Conservation (phyloP, 2,797 vertebrate species). For the Gymnothorax reevesii region DNA sequence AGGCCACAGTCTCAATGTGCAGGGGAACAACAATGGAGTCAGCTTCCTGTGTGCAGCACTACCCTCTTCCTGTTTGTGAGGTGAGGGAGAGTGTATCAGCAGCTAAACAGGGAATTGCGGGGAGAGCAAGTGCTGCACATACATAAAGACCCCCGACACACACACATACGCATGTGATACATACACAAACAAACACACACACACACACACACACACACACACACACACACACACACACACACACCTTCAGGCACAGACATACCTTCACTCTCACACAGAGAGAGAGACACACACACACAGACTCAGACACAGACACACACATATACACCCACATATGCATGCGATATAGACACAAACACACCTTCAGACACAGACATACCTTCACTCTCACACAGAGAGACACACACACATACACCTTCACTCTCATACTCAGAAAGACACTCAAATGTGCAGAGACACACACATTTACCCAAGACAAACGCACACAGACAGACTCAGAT, state of each 20-base stretch:
- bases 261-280: constrained; percentile 24
- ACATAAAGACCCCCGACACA: neutral
- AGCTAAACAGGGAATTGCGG: constrained; percentile 2
- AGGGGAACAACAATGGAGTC: constrained; percentile 55
- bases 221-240: neutral
- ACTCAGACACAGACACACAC: constrained; percentile 23
- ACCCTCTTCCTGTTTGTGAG: constrained; percentile 55
- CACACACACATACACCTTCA: constrained; percentile 23
- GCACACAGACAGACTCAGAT: neutral
- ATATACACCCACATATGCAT: neutral
- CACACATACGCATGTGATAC: constrained; percentile 16
- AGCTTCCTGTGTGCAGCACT: constrained; percentile 49
- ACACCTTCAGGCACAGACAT: constrained; percentile 4
- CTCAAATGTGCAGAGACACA: constrained; percentile 13
- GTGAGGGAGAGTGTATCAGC: constrained; percentile 33
- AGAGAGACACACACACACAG: constrained; percentile 26
- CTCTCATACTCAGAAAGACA: constrained; percentile 21
- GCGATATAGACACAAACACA: constrained; percentile 20
- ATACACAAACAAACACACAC: constrained; percentile 22
- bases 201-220: neutral
- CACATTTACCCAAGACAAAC: neutral
- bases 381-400: constrained; percentile 27
- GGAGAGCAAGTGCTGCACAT: constrained; percentile 27
- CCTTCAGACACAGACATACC: constrained; percentile 3
- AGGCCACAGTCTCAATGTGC: constrained; percentile 20